Conservation (phyloP, 30 jellyfish, hydroid and myxozoan species). For the Hydractinia symbiolongicarpus region DNA sequence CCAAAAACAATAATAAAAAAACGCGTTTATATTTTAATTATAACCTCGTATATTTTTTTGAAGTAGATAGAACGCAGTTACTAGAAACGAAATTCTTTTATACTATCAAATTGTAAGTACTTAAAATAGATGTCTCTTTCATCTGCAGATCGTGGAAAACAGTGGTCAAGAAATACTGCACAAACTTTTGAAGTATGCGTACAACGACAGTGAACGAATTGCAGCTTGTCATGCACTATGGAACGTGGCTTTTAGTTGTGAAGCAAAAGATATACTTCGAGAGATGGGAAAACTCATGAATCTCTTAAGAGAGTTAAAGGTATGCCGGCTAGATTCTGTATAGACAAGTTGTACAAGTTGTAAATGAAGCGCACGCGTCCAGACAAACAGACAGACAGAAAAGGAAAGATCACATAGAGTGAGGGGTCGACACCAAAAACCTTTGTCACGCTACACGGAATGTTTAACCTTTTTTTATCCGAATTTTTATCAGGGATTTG, state of each 20-base stretch:
- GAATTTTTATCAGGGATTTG: too few species aligned
- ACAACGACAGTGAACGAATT: constrained; percentile 46
- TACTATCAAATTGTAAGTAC: background rate
- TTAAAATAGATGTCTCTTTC: background rate
- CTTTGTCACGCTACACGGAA: too few species aligned
- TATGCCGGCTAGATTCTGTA: background rate
- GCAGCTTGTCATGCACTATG: constrained; percentile 57
- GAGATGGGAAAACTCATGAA: constrained; percentile 42
- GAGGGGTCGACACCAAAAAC: too few species aligned
- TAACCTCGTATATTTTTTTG: background rate
- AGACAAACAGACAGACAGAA: too few species aligned
- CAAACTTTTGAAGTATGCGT: constrained; percentile 41
- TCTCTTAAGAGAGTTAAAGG: constrained; percentile 46
- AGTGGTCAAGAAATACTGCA: constrained; percentile 47
- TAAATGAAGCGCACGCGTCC: too few species aligned
- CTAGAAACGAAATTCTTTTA: background rate
- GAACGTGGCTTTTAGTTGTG: constrained; percentile 50
- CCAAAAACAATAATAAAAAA: too few species aligned
- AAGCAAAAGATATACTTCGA: constrained; percentile 50
- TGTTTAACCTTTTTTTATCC: too few species aligned
- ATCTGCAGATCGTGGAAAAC: constrained; percentile 48
- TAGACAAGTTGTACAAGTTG: too few species aligned
- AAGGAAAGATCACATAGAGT: too few species aligned
- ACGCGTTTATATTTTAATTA: too few species aligned
- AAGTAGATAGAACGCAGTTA: background rate